phyloP scores from a whole-genome alignment of 2,888 invertebrate species.

The Allygus modestus region DNA sequence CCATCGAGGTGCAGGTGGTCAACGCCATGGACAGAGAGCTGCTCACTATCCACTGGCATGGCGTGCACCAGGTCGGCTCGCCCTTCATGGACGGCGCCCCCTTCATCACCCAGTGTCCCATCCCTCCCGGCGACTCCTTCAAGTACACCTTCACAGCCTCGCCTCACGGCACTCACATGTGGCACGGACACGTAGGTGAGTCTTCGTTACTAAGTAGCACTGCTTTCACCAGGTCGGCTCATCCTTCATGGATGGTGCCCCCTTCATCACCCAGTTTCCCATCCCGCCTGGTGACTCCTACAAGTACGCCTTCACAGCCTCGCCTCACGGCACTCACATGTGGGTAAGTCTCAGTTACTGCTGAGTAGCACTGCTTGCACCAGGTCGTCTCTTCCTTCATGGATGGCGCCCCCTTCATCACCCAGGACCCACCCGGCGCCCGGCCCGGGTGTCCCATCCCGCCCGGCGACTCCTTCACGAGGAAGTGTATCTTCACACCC shows the following conservation, averaged over 20 bases:
- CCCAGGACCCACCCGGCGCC: slow-evolving; percentile 71
- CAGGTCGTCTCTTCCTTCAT: slow-evolving; percentile 73
- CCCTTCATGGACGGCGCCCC: slow-evolving; percentile 76
- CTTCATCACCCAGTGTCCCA: slow-evolving; percentile 74
- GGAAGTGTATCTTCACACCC: slow-evolving; percentile 73
- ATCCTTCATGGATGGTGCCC: slow-evolving; percentile 75
- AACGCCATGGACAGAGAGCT: slow-evolving; percentile 74
- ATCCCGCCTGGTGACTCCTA: slow-evolving; percentile 73
- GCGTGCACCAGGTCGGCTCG: slow-evolving; percentile 73
- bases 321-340: slow-evolving; percentile 74
- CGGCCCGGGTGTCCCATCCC: slow-evolving; percentile 74
- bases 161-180: slow-evolving; percentile 74
- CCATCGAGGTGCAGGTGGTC: slow-evolving; percentile 74
- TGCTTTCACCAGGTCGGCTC: slow-evolving; percentile 74
- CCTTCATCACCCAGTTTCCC: slow-evolving; percentile 75
- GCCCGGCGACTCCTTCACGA: slow-evolving; percentile 72
- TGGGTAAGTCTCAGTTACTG: slow-evolving; percentile 74
- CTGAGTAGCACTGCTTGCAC: slow-evolving; percentile 77
- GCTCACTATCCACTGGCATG: slow-evolving; percentile 78
- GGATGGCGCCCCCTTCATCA: slow-evolving; percentile 75
- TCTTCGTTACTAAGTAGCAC: slow-evolving; percentile 77
- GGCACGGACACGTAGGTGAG: slow-evolving; percentile 74
- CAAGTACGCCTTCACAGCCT: slow-evolving; percentile 73
- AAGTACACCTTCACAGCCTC: slow-evolving; percentile 73
- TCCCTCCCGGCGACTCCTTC: slow-evolving; percentile 73